A percentile compares a stretch with the other conserved stretches of the same genome.
Evolutionary conservation across 2,888 invertebrate species (phyloP).

Genomic region (Gastrophysa polygoni): DNA sequence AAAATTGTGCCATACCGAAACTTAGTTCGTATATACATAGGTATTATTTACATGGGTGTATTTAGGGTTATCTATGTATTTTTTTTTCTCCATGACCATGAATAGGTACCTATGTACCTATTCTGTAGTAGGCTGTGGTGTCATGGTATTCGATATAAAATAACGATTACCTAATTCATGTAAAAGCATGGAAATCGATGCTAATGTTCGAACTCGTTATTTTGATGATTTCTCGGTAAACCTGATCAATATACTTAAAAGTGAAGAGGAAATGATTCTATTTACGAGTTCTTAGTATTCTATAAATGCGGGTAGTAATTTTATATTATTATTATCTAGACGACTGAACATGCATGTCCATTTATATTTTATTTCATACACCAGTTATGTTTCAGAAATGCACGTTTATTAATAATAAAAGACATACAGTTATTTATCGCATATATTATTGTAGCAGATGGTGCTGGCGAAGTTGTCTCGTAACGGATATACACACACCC

Average conservation of each 20-base stretch:
- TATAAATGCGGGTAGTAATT: slow-evolving; percentile 36
- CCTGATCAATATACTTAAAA: slow-evolving; percentile 33
- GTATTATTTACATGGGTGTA: too few relatives aligned
- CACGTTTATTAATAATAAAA: not conserved
- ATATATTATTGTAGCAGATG: too few relatives aligned
- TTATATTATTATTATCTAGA: slow-evolving; percentile 34
- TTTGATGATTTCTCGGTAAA: slow-evolving; percentile 33
- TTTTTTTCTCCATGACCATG: too few relatives aligned
- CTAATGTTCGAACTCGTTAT: slow-evolving; percentile 21
- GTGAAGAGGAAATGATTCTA: slow-evolving; percentile 31
- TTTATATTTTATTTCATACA: slow-evolving; percentile 5
- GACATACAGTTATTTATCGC: not conserved
- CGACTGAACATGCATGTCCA: slow-evolving; percentile 14
- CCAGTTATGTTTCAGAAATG: not conserved
- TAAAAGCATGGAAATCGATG: slow-evolving; percentile 10
- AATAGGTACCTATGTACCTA: too few relatives aligned
- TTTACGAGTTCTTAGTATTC: slow-evolving; percentile 34
- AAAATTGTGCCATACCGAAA: too few relatives aligned
- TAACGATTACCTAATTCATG: not conserved
- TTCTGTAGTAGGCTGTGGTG: too few relatives aligned
- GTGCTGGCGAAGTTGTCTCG: not conserved
- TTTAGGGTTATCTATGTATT: too few relatives aligned
- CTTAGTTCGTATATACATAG: too few relatives aligned
- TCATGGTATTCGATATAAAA: too few relatives aligned
- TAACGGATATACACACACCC: too few relatives aligned